Conservation (phyloP, 1,140 invertebrate species). For the Steinernema khuongi region DNA sequence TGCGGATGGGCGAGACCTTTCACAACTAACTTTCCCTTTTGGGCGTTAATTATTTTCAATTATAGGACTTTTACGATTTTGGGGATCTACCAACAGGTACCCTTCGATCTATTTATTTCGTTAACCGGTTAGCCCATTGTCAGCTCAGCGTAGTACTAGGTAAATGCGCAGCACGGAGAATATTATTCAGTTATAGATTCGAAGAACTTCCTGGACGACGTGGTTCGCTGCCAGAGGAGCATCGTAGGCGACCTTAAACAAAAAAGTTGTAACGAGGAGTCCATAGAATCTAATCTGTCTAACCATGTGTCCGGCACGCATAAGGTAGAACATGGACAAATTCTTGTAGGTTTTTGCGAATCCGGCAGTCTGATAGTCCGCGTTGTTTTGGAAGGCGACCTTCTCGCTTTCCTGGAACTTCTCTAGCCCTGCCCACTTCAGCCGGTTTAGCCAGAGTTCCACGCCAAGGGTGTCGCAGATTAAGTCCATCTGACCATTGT, state of each 20-base stretch:
- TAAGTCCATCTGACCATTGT: conserved; percentile 60
- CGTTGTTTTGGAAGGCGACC: conserved; percentile 33
- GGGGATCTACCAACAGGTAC: no score
- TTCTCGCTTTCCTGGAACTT: conserved; percentile 41
- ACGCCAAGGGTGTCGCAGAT: conserved; percentile 58
- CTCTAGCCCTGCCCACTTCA: conserved; percentile 40
- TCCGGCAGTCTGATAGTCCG: conserved; percentile 36
- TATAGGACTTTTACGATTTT: no score
- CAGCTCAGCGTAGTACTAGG: no score
- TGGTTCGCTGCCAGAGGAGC: conserved; percentile 27
- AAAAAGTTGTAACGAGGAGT: not conserved
- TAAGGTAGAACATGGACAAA: conserved; percentile 57
- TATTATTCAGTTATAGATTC: no score
- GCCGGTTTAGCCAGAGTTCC: conserved; percentile 53
- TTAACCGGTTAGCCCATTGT: no score
- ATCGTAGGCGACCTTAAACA: conserved; percentile 30
- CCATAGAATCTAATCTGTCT: not conserved
- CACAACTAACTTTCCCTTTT: no score
- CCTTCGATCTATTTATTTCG: no score
- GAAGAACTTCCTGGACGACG: conserved; percentile 27
- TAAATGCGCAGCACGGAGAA: no score
- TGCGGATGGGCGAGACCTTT: no score
- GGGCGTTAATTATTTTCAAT: no score
- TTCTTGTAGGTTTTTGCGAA: conserved; percentile 52
- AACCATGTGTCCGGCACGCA: conserved; percentile 59